Percentiles rank a stretch among this genome's conserved stretches.
Conservation (phyloP, 2,888 invertebrate species). For the Sesia bembeciformis region DNA sequence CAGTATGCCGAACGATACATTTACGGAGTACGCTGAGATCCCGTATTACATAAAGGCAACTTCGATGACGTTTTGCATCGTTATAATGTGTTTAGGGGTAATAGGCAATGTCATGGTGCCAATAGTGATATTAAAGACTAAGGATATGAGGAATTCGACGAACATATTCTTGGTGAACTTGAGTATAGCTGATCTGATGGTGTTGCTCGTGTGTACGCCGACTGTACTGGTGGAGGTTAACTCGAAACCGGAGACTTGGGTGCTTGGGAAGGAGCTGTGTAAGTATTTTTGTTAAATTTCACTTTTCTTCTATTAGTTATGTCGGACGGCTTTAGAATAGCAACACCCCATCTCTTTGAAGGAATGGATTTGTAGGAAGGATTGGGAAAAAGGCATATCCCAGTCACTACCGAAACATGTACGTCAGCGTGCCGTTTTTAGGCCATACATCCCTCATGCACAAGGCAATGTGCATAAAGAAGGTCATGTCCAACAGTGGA, state of each 20-base stretch:
- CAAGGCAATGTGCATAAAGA: no score
- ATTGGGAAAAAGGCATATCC: no score
- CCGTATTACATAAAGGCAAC: constrained; percentile 91
- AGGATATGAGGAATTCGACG: constrained; percentile 95
- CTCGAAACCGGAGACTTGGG: constrained; percentile 93
- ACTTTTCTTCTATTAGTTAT: no score
- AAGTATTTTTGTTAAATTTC: constrained; percentile 67
- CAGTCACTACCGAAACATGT: no score
- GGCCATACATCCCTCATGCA: no score
- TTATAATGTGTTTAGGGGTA: constrained; percentile 91
- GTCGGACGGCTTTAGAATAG: no score
- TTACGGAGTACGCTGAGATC: constrained; percentile 74
- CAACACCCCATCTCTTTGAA: no score
- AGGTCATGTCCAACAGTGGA: no score
- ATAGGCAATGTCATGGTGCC: constrained; percentile 96
- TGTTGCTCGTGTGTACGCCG: constrained; percentile 92
- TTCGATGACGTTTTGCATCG: constrained; percentile 90
- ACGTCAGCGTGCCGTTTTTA: no score
- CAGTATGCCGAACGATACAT: constrained; percentile 39
- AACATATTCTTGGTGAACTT: constrained; percentile 96
- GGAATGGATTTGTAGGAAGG: no score
- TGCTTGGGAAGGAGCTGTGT: constrained; percentile 94
- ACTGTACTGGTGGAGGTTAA: constrained; percentile 96
- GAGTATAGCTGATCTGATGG: constrained; percentile 93
- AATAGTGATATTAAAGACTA: constrained; percentile 91